These are phyloP conservation scores for Amiota communis DNA, from an alignment of 2,888 invertebrate genomes.

Conservation along the genomic window DNA sequence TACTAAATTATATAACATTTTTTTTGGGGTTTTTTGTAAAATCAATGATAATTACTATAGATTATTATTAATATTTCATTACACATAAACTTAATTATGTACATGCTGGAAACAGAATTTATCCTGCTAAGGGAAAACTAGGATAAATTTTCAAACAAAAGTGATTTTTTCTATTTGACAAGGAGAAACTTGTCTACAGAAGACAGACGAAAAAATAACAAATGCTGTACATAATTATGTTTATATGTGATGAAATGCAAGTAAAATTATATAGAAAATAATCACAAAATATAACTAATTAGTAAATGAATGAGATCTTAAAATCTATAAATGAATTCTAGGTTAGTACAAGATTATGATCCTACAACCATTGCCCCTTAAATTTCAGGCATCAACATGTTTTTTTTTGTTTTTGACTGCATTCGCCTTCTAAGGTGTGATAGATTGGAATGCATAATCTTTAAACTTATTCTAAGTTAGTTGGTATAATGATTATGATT, in stretches of 20 bases:
- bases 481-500: too few species aligned
- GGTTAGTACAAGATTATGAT: not conserved
- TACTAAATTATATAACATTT: not conserved
- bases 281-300: not conserved
- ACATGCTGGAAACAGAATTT: conserved; percentile 66
- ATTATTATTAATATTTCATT: not conserved
- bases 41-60: too few species aligned
- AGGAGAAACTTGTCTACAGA: conserved; percentile 37
- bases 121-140: conserved; percentile 72
- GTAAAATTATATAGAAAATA: conserved; percentile 19
- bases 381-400: too few species aligned
- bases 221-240: conserved; percentile 41
- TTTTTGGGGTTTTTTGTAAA: too few species aligned
- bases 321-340: not conserved
- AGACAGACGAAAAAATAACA: conserved; percentile 42
- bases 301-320: conserved; percentile 22
- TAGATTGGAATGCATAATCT: too few species aligned
- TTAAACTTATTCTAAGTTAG: too few species aligned
- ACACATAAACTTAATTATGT: conserved; percentile 58
- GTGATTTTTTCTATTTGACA: conserved; percentile 15
- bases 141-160: conserved; percentile 62
- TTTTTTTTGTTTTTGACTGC: too few species aligned
- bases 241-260: conserved; percentile 34
- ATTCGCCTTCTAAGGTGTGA: too few species aligned
- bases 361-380: too few species aligned